Evolutionary conservation across 2,113 vertebrate species (phyloP), one percentile per base, ranked within the genome.

Genomic region (Hippocampus zosterae): DNA sequence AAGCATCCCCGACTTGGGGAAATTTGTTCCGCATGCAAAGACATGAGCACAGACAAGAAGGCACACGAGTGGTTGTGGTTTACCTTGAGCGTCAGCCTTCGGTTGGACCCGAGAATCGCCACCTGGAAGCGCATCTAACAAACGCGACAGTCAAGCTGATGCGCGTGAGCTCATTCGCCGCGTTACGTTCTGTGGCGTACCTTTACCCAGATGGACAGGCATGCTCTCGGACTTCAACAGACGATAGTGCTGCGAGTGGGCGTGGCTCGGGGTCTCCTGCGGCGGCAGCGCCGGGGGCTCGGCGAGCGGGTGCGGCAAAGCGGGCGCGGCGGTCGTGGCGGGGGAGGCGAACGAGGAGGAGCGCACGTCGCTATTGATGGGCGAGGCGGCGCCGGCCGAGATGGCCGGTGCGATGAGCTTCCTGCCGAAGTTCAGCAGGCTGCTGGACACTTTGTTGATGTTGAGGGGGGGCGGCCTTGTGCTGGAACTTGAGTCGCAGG

Each of bases 401-500:
- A 94, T 93, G 4, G 95, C 92, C 0, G 97, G 97, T 60, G 93
- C 88, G 55, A 99, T 99, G 65, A 99, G 91, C 86, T 98, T 99
- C 74, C 96, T 93, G 73, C 97, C 97, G 11, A 99, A 96, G 84
- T 87, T 99, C 67, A 98, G 76, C 79, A 99, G 92, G 83, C 96
- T 98, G 89, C 92, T 99, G 76, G 97, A 99, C 41, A 99, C 96
- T 77, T 98, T 98, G 88, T 98, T 98, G 56, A 99, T 99, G 91
- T 98, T 98, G 81, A 98, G 90, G 1, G 96, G 96, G 95, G 46
- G 94, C 73, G 0, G 92, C 70, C 87, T 93, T 60, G 90, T 81
- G 69, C 81, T 91, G 69, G 91, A 87, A 0, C 93, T 67, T 64
- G 65, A 72, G 16, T 69, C 77, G 16, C 0, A 53, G n/a, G 18